Conservation (phyloP, 2,888 invertebrate genomes). For the Willowsia nigromaculata region DNA sequence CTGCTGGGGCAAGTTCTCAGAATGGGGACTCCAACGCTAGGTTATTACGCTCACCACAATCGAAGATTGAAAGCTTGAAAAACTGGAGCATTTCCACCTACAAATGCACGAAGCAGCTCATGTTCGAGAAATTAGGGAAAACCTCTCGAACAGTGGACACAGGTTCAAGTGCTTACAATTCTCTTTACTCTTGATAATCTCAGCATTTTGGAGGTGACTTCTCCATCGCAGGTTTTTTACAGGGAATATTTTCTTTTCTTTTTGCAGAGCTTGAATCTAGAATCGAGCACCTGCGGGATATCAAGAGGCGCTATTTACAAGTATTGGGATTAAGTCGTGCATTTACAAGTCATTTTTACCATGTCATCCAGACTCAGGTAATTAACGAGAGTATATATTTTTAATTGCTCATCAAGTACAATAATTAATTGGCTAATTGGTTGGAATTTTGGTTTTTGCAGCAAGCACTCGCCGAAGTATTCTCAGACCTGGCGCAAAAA, state of each 20-base stretch:
- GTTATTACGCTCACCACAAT: slow-evolving; percentile 85
- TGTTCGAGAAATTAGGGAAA: slow-evolving; percentile 98
- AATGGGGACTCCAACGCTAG: slow-evolving; percentile 82
- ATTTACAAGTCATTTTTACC: slow-evolving; percentile 92
- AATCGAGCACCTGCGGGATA: slow-evolving; percentile 95
- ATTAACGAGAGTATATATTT: not conserved
- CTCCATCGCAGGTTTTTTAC: not conserved
- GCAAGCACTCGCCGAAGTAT: slow-evolving; percentile 94
- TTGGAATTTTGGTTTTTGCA: slow-evolving; percentile 81
- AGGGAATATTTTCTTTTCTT: slow-evolving; percentile 32
- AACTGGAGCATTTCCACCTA: slow-evolving; percentile 99
- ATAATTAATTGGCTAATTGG: not conserved
- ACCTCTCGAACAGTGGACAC: slow-evolving; percentile 93
- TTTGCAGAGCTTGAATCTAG: slow-evolving; percentile 92
- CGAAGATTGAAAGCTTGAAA: slow-evolving; percentile 94
- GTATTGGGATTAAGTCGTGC: slow-evolving; percentile 92
- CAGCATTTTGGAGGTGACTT: not conserved
- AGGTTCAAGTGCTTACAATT: slow-evolving; percentile 82
- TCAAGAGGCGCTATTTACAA: slow-evolving; percentile 94
- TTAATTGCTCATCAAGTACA: not conserved
- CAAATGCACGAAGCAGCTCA: slow-evolving; percentile 97
- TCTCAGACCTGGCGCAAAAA: slow-evolving; percentile 96
- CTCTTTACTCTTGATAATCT: too few species aligned
- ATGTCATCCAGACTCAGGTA: slow-evolving; percentile 90
- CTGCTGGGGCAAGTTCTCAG: slow-evolving; percentile 80